Evolutionary conservation across 2,888 invertebrate genomes (phyloP).

Genomic region (Dynastes grantii): DNA sequence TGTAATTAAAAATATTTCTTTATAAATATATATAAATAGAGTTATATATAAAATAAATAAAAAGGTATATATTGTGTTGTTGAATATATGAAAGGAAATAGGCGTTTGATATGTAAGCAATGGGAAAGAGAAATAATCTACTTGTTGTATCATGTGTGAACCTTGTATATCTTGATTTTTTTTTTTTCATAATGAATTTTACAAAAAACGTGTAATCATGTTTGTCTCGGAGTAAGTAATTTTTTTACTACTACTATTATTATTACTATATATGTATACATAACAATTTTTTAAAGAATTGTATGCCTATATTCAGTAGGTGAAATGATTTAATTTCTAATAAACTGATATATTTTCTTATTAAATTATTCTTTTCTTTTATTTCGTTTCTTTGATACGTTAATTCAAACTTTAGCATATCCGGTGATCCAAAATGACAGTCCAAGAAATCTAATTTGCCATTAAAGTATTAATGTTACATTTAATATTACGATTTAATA

Average conservation of each 20-base stretch:
- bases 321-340: constrained; percentile 56
- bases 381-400: background rate
- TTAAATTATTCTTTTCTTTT: constrained; percentile 38
- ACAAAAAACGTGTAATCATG: constrained; percentile 62
- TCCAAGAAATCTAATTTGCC: background rate
- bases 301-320: constrained; percentile 10
- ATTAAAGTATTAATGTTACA: too few species aligned
- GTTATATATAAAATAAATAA: constrained; percentile 22
- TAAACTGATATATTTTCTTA: constrained; percentile 66
- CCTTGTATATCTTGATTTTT: constrained; percentile 50
- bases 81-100: background rate
- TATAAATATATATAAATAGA: constrained; percentile 25
- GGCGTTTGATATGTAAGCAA: background rate
- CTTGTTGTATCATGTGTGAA: background rate
- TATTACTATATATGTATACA: constrained; percentile 12
- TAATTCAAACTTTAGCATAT: too few species aligned
- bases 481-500: too few species aligned
- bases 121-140: background rate
- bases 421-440: background rate
- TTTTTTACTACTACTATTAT: constrained; percentile 57
- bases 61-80: constrained; percentile 14
- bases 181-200: too few species aligned
- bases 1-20: constrained; percentile 26
- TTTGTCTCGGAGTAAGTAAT: constrained; percentile 65
- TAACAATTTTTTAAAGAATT: background rate